These are phyloP conservation scores for Lepidurus arcticus DNA, from an alignment of 1,140 invertebrate species.

Conservation along the genomic window DNA sequence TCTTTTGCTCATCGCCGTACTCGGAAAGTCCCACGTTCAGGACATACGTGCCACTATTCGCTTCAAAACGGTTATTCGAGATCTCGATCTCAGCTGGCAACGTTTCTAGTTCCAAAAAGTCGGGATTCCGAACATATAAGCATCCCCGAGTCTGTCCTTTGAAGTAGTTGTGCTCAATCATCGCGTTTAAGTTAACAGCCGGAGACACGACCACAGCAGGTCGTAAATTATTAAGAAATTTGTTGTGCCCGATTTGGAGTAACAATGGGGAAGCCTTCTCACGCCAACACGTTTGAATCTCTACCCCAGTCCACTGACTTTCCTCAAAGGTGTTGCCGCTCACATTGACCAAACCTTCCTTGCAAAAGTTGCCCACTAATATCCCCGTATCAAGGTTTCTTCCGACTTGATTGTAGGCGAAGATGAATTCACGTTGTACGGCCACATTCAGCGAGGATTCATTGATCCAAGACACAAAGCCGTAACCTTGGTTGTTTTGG, in stretches of 20 bases:
- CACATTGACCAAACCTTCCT: constrained; percentile 67
- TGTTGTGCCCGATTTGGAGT: constrained; percentile 79
- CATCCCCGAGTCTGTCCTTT: constrained; percentile 71
- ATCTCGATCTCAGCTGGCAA: constrained; percentile 66
- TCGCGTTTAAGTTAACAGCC: constrained; percentile 70
- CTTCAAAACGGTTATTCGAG: constrained; percentile 79
- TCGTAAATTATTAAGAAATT: constrained; percentile 67
- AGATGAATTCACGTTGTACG: constrained; percentile 72
- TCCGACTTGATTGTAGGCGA: constrained; percentile 80
- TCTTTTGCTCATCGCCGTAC: constrained; percentile 68
- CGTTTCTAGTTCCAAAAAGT: constrained; percentile 58
- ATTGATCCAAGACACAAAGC: constrained; percentile 82
- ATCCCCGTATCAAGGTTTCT: constrained; percentile 77
- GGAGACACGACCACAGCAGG: constrained; percentile 73
- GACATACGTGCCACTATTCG: constrained; percentile 81
- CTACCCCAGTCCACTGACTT: constrained; percentile 65
- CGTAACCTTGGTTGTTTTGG: constrained; percentile 66
- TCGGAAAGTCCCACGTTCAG: constrained; percentile 80
- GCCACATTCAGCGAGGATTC: constrained; percentile 72
- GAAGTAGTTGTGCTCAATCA: constrained; percentile 84
- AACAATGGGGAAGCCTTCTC: constrained; percentile 46
- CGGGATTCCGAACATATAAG: constrained; percentile 82
- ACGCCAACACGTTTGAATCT: constrained; percentile 71
- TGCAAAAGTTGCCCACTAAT: constrained; percentile 67
- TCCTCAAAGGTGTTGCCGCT: constrained; percentile 77